Evolutionary conservation across 2,113 vertebrate species (phyloP).

Genomic region (Chionomys nivalis): DNA sequence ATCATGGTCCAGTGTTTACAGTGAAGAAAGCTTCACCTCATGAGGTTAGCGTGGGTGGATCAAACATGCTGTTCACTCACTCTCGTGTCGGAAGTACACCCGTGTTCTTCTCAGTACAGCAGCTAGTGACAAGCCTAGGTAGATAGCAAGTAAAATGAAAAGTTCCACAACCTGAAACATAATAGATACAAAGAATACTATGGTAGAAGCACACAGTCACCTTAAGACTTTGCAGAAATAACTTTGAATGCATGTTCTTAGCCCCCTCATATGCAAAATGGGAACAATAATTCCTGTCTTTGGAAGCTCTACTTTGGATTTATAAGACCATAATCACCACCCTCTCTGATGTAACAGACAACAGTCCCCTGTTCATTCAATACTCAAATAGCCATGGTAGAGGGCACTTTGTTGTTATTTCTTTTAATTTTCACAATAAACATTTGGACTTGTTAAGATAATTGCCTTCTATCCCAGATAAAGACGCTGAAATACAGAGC

Average conservation of each 20-base stretch:
- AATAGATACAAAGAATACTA: not conserved
- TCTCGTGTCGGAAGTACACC: not conserved
- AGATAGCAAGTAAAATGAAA: not conserved
- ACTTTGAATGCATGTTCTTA: not conserved
- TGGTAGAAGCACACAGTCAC: not conserved
- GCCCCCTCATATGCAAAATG: not conserved
- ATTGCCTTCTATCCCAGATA: not conserved
- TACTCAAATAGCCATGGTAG: not conserved
- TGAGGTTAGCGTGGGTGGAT: not conserved
- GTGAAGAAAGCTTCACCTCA: not conserved
- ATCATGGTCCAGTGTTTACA: not conserved
- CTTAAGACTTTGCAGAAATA: not conserved
- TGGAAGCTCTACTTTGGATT: not conserved
- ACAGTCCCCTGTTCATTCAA: not conserved
- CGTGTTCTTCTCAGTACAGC: not conserved
- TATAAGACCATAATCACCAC: not conserved
- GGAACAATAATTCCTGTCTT: not conserved
- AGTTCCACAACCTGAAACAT: not conserved
- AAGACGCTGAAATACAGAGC: not conserved
- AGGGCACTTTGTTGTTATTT: not conserved
- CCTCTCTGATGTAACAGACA: not conserved
- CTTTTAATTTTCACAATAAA: not conserved
- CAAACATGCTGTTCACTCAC: not conserved
- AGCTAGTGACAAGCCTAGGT: not conserved
- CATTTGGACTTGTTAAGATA: not conserved